These are phyloP conservation scores for Takifugu bimaculatus DNA, from an alignment of 2,113 vertebrate species.

Conservation along the genomic window DNA sequence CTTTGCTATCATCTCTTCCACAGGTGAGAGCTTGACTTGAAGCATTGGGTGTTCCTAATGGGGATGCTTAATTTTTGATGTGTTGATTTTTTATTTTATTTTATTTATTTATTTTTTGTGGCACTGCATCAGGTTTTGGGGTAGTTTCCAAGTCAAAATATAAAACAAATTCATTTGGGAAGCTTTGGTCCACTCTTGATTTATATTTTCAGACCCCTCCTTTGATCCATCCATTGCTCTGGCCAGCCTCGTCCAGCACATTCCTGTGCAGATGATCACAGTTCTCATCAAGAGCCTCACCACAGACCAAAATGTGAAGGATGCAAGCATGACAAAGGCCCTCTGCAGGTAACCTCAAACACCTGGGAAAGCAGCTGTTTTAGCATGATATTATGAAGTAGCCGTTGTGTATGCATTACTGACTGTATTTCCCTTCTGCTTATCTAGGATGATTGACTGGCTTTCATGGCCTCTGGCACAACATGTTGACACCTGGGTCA, in stretches of 20 bases:
- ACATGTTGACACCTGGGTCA: conserved; percentile 95
- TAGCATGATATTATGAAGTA: not conserved
- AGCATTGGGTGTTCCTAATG: no score
- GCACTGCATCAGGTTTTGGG: no score
- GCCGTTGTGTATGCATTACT: not conserved
- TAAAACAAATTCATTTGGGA: not conserved
- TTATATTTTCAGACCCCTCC: conserved; percentile 77
- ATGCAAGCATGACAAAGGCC: conserved; percentile 95
- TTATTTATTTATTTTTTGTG: no score
- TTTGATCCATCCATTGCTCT: conserved; percentile 94
- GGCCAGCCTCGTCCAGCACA: conserved; percentile 96
- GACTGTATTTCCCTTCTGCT: not conserved
- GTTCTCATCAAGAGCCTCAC: conserved; percentile 98
- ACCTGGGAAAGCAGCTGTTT: not conserved
- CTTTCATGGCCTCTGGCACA: conserved; percentile 96
- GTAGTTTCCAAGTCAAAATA: not conserved
- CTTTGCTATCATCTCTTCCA: conserved; percentile 91
- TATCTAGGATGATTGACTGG: conserved; percentile 96
- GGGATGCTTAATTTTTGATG: no score
- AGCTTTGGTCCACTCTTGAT: not conserved
- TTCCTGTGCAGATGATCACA: conserved; percentile 96
- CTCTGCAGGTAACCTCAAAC: conserved; percentile 85
- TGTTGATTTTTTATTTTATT: no score
- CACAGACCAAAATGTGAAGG: conserved; percentile 95
- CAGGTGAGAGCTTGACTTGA: conserved; percentile 73